Evolutionary conservation across 1,140 invertebrate genomes (phyloP).

Genomic region (Ips nitidus): DNA sequence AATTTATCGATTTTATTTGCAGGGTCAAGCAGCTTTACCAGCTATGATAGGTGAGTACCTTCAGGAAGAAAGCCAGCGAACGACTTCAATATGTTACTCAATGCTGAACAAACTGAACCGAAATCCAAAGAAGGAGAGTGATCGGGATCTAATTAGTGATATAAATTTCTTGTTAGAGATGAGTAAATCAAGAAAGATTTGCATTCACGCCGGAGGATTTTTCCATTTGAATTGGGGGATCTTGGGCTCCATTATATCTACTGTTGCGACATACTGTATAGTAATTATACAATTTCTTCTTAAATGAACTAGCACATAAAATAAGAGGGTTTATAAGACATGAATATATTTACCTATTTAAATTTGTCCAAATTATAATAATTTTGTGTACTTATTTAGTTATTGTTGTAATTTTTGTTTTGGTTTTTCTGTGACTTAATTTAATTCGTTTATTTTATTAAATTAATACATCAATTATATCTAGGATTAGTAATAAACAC

Average conservation of each 20-base stretch:
- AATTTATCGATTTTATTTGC: not conserved
- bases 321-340: no score
- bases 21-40: conserved; percentile 16
- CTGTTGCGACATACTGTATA: conserved; percentile 4
- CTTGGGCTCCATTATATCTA: not conserved
- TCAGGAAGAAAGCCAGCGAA: conserved; percentile 9
- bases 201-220: conserved; percentile 24
- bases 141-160: not conserved
- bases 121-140: not conserved
- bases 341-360: no score
- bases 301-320: not conserved
- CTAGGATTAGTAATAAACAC: no score
- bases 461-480: no score
- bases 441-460: no score
- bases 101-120: conserved; percentile 11
- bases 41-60: conserved; percentile 18
- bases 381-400: no score
- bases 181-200: conserved; percentile 13
- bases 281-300: conserved; percentile 8
- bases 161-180: conserved; percentile 14
- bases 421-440: no score
- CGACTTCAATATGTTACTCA: conserved; percentile 1
- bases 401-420: no score
- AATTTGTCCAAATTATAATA: no score
- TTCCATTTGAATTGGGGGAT: conserved; percentile 14